Evolutionary conservation across 2,888 invertebrate genomes (phyloP).

Genomic region (Thymelicus acteon): DNA sequence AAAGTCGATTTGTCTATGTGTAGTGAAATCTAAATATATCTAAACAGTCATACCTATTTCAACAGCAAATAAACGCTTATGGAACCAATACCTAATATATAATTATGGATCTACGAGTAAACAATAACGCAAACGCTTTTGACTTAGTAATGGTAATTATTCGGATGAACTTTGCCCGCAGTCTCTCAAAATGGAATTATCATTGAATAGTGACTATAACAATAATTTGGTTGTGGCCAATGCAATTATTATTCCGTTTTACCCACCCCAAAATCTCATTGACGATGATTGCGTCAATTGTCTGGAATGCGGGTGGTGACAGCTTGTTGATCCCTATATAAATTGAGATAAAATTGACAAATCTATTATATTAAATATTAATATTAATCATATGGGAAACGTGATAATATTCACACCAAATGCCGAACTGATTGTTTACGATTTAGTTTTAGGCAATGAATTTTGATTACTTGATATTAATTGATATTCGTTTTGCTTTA

Average conservation of each 20-base stretch:
- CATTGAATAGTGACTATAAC: conserved; percentile 79
- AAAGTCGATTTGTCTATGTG: too few relatives aligned
- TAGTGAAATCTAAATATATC: too few relatives aligned
- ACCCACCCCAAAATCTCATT: conserved; percentile 81
- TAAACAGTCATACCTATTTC: too few relatives aligned
- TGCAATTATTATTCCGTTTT: conserved; percentile 78
- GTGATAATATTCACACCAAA: conserved; percentile 60
- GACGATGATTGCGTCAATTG: conserved; percentile 84
- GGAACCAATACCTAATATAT: too few relatives aligned
- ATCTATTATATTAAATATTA: conserved; percentile 43
- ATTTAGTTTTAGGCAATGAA: conserved; percentile 23
- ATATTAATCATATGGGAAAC: conserved; percentile 45
- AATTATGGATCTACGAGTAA: too few relatives aligned
- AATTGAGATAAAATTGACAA: conserved; percentile 74
- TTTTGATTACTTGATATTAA: neutral
- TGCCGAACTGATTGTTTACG: conserved; percentile 40
- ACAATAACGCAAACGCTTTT: conserved; percentile 1
- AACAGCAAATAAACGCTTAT: too few relatives aligned
- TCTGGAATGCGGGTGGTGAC: conserved; percentile 79
- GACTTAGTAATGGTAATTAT: conserved; percentile 22
- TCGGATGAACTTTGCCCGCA: conserved; percentile 63
- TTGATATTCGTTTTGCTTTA: neutral
- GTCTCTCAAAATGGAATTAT: conserved; percentile 69
- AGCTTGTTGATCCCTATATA: conserved; percentile 78
- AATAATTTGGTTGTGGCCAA: conserved; percentile 80